Percentiles rank a stretch among this genome's conserved stretches.
Evolutionary conservation across 23 tunicate genomes (phyloP).

Genomic region (Ciona savignyi): DNA sequence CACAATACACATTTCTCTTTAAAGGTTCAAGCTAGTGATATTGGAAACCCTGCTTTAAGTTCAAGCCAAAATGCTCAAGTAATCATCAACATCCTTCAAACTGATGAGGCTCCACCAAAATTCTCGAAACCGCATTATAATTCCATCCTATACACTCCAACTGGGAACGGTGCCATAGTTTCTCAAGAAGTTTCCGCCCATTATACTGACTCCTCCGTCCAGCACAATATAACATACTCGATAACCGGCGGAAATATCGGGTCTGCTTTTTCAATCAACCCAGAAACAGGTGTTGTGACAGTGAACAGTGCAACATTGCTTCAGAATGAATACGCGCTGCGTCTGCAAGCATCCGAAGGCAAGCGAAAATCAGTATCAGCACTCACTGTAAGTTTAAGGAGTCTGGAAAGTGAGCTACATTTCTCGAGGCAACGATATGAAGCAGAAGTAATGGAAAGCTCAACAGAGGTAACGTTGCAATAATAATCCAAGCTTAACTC

Average conservation of each 20-base stretch:
- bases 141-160: slow-evolving; percentile 19
- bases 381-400: neutral
- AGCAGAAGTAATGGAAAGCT: neutral
- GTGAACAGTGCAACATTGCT: slow-evolving; percentile 1
- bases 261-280: slow-evolving; percentile 32
- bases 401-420: neutral
- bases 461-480: neutral
- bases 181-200: slow-evolving; percentile 3
- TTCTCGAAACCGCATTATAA: slow-evolving; percentile 31
- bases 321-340: slow-evolving; percentile 8
- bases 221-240: slow-evolving; percentile 11
- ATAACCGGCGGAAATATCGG: slow-evolving; percentile 32
- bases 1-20: neutral
- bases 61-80: slow-evolving; percentile 22
- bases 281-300: slow-evolving; percentile 11
- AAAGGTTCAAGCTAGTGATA: slow-evolving; percentile 35
- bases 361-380: slow-evolving; percentile 13
- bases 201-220: neutral
- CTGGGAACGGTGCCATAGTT: slow-evolving; percentile 29
- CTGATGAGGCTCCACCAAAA: slow-evolving; percentile 6
- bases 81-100: slow-evolving; percentile 10
- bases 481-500: no score
- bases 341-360: slow-evolving; percentile 38
- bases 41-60: slow-evolving; percentile 27
- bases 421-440: neutral